phyloP scores from a whole-genome alignment of 2,888 invertebrate species.

The Clistopyga incitator region DNA sequence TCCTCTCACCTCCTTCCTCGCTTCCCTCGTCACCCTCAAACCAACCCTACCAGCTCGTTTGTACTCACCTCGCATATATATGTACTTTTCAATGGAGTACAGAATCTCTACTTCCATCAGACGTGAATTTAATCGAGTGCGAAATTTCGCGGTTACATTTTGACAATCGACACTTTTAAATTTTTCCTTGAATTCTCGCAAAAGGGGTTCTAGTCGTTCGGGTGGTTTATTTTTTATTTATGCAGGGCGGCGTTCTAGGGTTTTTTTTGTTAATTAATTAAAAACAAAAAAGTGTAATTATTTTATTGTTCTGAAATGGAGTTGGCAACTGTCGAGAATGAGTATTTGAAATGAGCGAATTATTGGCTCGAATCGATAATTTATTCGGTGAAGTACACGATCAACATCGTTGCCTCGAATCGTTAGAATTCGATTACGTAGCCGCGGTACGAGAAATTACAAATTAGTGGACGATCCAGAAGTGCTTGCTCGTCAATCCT shows the following conservation, averaged over 20 bases:
- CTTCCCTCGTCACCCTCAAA: conserved; percentile 59
- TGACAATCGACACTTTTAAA: background rate
- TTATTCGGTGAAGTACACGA: background rate
- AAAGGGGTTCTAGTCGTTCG: too few relatives aligned
- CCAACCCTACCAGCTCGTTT: conserved; percentile 58
- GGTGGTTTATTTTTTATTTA: too few relatives aligned
- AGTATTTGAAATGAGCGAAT: background rate
- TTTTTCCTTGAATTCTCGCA: background rate
- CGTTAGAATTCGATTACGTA: conserved; percentile 44
- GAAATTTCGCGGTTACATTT: conserved; percentile 34
- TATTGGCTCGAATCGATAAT: background rate
- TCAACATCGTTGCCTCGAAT: conserved; percentile 8
- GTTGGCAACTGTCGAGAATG: background rate
- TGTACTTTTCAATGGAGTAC: conserved; percentile 49
- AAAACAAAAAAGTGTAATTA: too few relatives aligned
- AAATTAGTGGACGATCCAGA: conserved; percentile 46
- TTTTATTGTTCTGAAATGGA: too few relatives aligned
- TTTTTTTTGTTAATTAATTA: too few relatives aligned
- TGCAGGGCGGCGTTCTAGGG: too few relatives aligned
- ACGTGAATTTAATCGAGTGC: conserved; percentile 25
- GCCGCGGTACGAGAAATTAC: conserved; percentile 50
- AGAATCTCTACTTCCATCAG: conserved; percentile 32
- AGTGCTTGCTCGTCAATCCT: conserved; percentile 56
- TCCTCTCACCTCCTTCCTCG: conserved; percentile 49
- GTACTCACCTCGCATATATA: conserved; percentile 46